Evolutionary conservation across 2,797 vertebrate genomes (phyloP), one percentile per base, ranked within the genome.

Genomic region (Poeciliopsis paucimaculata): DNA sequence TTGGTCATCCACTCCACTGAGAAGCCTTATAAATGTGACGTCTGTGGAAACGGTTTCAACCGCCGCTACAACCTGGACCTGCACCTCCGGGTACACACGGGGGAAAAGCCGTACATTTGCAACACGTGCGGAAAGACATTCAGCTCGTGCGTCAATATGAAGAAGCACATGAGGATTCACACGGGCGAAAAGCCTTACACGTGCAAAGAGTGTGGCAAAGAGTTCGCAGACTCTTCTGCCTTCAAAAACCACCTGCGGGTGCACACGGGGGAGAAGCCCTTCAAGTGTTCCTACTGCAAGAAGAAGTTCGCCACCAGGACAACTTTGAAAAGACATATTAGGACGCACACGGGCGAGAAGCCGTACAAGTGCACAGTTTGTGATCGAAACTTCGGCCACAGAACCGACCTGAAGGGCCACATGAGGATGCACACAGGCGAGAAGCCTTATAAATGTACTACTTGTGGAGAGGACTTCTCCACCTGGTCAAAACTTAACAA

Each of bases 241-340:
- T 89, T 79, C 51, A 93, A 81, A 73, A 91, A 79, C 53, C 92
- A 93, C 5, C 53, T 4, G 72, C 84, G 91, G 16, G 82, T 91
- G 26, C 92, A 93, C 64, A 88, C 91, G 0, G 92, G 92, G 4
- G 92, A 92, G 16, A 92, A 71, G 73, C 92, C 92, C 18, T 93
- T 76, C 1, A 86, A 82, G 74, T 93, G 92, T 55, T 73, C 72
- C 0, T 7, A 70, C 0, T 93, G 92, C 82, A 86, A 89, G 82
- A 86, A 23, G 11, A 72, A 4, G 31, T 92, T 91, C 8, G 78
- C 89, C 0, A 85, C 82, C 9, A 78, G 66, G 16, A 86, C 88
- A 0, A 87, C 88, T 49, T 51, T 93, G 36, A 90, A 74, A 10
- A 77, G 87, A 43, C 92, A 94, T 87, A 77, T 0, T 39, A 82